Evolutionary conservation across 2,113 vertebrate genomes (phyloP), one percentile per base, ranked within the genome.

Genomic region (Siniperca knerii): DNA sequence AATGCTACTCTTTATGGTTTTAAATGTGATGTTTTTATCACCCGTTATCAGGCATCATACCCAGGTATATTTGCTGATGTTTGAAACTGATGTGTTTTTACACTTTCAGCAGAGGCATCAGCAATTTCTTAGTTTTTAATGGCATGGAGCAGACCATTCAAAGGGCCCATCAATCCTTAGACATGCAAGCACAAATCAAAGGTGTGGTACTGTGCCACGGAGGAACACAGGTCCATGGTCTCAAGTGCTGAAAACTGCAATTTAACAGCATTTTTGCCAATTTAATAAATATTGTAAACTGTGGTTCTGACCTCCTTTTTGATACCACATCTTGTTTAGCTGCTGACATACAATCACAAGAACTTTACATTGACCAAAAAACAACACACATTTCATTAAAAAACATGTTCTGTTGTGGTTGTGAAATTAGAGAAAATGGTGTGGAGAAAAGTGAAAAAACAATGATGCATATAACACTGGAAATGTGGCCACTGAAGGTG

Each of bases 321-420:
- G 61, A 77, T 61, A 25, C n/a, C 1, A 35, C 3, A 10, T n/a
- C 60, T 81, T 74, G 25, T 77, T 84, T 25, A 70, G 82, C 71
- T 20, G 60, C 77, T 81, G 66, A 83, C 62, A 84, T 75, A 71
- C 61, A 76, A 86, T 82, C 52, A 60, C 65, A 83, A 83, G 60
- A 84, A 84, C 69, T 82, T 89, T 90, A 79, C 82, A 87, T 8
- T 86, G 72, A 77, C 79, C 52, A 81, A 85, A 69, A 89, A 91
- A 91, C 81, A 90, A 85, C 77, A 87, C 78, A 86, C 83, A 78
- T 68, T 68, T 0, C 10, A 67, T 85, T 20, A 54, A 57, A 37
- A 86, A 65, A 72, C 29, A 11, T 44, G 6, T 16, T 75, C 62
- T 20, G n/a, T 55, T 48, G 15, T 4, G 8, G 57, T 50, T n/a